A percentile compares a stretch with the other conserved stretches of the same genome.
Conservation (phyloP, 2,113 vertebrate genomes). For the Irena cyanogastra region DNA sequence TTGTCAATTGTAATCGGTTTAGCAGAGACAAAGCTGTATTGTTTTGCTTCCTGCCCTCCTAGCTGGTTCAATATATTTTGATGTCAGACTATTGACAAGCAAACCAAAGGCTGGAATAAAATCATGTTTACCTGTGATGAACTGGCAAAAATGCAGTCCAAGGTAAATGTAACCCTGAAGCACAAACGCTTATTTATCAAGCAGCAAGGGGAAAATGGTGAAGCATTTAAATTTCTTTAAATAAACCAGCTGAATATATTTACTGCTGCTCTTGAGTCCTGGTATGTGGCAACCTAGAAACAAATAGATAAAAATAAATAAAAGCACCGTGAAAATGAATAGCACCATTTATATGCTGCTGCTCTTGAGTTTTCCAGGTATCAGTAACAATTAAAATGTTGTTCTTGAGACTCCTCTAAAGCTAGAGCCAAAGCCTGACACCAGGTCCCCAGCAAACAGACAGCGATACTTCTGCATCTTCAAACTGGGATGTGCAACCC, state of each 20-base stretch:
- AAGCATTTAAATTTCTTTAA: slow-evolving; percentile 9
- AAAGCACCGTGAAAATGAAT: not conserved
- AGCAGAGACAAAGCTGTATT: slow-evolving; percentile 38
- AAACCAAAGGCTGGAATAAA: slow-evolving; percentile 20
- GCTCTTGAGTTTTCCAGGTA: not conserved
- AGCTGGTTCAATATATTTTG: slow-evolving; percentile 17
- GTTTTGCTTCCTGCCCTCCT: slow-evolving; percentile 37
- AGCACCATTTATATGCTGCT: not conserved
- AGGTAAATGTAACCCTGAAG: not conserved
- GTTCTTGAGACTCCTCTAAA: not conserved
- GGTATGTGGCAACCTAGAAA: not conserved
- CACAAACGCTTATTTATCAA: not conserved
- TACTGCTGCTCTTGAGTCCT: not conserved
- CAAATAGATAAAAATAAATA: not conserved
- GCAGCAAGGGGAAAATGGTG: not conserved
- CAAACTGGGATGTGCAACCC: not conserved
- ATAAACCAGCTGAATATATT: not conserved
- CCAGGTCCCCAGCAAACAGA: not conserved
- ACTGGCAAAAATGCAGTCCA: slow-evolving; percentile 6
- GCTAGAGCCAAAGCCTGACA: not conserved
- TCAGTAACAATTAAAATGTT: not conserved
- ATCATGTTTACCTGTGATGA: slow-evolving; percentile 10
- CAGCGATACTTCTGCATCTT: not conserved
- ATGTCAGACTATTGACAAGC: slow-evolving; percentile 43
- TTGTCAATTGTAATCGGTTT: slow-evolving; percentile 55